phyloP scores from a whole-genome alignment of 2,888 invertebrate genomes.

The Perizoma affinitatum region DNA sequence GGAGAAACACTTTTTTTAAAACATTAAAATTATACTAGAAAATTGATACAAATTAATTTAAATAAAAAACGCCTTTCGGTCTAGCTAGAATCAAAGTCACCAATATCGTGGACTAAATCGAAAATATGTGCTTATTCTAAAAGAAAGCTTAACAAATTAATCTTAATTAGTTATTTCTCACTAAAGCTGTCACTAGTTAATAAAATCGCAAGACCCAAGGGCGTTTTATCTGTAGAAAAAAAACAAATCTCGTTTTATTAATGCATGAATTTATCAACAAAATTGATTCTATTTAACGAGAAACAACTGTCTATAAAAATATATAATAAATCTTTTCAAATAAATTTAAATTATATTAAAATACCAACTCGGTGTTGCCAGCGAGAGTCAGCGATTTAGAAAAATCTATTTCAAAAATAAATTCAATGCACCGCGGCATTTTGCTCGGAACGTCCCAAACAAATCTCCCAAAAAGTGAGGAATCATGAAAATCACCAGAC shows the following conservation, averaged over 20 bases:
- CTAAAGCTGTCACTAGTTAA: constrained; percentile 64
- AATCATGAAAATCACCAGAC: constrained; percentile 43
- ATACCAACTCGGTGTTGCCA: constrained; percentile 52
- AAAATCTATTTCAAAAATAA: constrained; percentile 41
- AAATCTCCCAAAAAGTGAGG: constrained; percentile 35
- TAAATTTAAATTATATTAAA: constrained; percentile 73
- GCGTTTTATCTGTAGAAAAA: constrained; percentile 40
- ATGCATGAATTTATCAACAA: constrained; percentile 61
- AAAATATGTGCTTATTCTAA: constrained; percentile 59
- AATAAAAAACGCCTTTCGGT: constrained; percentile 36
- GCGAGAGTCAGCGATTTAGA: constrained; percentile 33
- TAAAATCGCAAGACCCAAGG: constrained; percentile 47
- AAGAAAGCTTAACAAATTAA: constrained; percentile 65
- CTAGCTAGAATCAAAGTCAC: constrained; percentile 33
- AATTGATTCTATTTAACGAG: constrained; percentile 77
- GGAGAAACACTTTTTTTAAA: constrained; percentile 45
- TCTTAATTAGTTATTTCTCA: constrained; percentile 52
- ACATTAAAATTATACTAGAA: constrained; percentile 40
- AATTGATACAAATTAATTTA: constrained; percentile 38
- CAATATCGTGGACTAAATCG: constrained; percentile 39
- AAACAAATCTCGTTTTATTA: constrained; percentile 50
- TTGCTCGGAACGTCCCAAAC: constrained; percentile 36
- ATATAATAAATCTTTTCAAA: constrained; percentile 73
- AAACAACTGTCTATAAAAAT: constrained; percentile 82
- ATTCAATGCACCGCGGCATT: constrained; percentile 39